Conservation (phyloP, 2,797 vertebrate genomes). For the Morelia viridis region DNA sequence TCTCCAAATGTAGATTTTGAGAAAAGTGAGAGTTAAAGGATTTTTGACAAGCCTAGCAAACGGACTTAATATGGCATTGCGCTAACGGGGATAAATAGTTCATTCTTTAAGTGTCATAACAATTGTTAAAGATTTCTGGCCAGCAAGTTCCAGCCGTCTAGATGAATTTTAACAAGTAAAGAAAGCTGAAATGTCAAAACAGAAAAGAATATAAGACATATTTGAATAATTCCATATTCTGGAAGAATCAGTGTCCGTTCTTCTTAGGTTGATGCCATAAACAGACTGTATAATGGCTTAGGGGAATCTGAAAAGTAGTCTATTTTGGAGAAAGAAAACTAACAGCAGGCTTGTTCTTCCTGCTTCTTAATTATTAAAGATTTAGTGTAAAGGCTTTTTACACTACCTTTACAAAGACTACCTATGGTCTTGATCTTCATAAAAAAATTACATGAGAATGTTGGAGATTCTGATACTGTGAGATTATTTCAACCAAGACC, state of each 20-base stretch:
- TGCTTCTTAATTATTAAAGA: not conserved
- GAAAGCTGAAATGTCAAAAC: constrained; percentile 43
- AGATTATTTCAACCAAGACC: not conserved
- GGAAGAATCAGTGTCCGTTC: constrained; percentile 9
- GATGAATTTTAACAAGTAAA: constrained; percentile 61
- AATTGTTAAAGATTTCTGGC: constrained; percentile 63
- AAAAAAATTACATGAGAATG: not conserved
- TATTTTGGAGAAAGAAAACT: not conserved
- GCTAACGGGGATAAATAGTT: constrained; percentile 47
- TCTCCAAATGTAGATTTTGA: constrained; percentile 12
- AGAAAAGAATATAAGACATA: constrained; percentile 24
- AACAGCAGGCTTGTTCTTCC: not conserved
- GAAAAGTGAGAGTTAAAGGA: not conserved
- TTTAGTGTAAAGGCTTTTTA: not conserved
- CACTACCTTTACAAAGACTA: too few relatives aligned
- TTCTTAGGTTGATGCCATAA: not conserved
- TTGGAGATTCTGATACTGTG: not conserved
- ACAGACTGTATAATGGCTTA: not conserved
- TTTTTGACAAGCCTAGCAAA: not conserved
- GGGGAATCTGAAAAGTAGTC: not conserved
- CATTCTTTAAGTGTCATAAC: constrained; percentile 68
- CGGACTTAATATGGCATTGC: constrained; percentile 31
- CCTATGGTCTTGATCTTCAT: not conserved
- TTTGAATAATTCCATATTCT: constrained; percentile 36
- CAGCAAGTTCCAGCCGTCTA: constrained; percentile 60